Evolutionary conservation across 2,888 invertebrate genomes (phyloP).

Genomic region (Cataglyphis cursor): DNA sequence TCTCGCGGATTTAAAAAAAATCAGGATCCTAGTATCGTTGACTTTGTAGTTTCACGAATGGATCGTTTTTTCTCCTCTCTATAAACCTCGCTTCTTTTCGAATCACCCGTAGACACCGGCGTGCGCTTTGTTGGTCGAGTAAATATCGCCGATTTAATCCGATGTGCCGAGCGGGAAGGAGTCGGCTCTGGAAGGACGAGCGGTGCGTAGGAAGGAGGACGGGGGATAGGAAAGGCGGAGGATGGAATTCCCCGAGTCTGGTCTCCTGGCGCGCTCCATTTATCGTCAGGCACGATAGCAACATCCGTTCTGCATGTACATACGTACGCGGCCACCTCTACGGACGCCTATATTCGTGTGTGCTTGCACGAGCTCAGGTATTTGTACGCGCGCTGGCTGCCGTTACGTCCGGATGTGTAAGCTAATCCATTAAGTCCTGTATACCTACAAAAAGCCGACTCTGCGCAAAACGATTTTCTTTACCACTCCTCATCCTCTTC

Average conservation of each 20-base stretch:
- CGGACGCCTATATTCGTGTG: conserved; percentile 33
- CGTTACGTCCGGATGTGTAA: conserved; percentile 59
- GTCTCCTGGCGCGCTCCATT: conserved; percentile 64
- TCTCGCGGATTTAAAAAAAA: background rate
- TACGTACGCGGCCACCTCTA: background rate
- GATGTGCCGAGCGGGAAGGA: background rate
- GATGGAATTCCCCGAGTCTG: conserved; percentile 55
- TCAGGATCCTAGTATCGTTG: background rate
- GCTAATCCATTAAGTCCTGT: conserved; percentile 76
- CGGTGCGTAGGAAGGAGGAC: conserved; percentile 19
- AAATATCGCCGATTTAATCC: conserved; percentile 42
- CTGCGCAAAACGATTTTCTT: conserved; percentile 62
- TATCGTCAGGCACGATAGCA: conserved; percentile 58
- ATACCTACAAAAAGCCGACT: conserved; percentile 61
- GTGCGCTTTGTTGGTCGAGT: conserved; percentile 2
- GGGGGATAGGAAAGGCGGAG: background rate
- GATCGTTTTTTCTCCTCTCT: background rate
- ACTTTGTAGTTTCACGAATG: background rate
- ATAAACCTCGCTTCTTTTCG: background rate
- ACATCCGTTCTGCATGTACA: conserved; percentile 34
- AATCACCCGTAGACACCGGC: conserved; percentile 18
- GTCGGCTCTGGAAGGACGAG: background rate
- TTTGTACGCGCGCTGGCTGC: conserved; percentile 44
- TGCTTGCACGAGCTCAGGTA: conserved; percentile 12
- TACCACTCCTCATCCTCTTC: conserved; percentile 30